Conservation (phyloP, 2,888 invertebrate genomes). For the Parnassius smintheus region DNA sequence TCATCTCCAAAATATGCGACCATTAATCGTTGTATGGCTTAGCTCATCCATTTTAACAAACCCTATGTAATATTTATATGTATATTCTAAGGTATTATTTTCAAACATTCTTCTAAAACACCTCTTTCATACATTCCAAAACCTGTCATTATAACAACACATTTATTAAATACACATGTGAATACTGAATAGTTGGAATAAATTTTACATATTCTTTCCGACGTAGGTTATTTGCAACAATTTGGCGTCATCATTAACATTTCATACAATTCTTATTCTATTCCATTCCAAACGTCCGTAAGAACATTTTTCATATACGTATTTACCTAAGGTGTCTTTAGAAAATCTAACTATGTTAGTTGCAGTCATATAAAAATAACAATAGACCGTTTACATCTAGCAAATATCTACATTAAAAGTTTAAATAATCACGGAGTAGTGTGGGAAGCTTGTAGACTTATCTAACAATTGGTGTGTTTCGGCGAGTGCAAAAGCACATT, state of each 20-base stretch:
- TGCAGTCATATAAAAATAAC: constrained; percentile 80
- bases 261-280: constrained; percentile 16
- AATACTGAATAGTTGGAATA: neutral
- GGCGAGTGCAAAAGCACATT: constrained; percentile 79
- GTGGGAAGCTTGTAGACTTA: constrained; percentile 72
- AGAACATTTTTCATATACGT: constrained; percentile 43
- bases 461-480: constrained; percentile 66
- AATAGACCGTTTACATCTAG: constrained; percentile 73
- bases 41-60: constrained; percentile 59
- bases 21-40: constrained; percentile 69
- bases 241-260: neutral
- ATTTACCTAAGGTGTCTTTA: constrained; percentile 68
- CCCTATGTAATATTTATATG: constrained; percentile 31
- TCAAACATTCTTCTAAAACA: constrained; percentile 32
- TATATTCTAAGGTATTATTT: constrained; percentile 33
- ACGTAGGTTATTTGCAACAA: neutral
- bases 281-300: constrained; percentile 33
- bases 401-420: constrained; percentile 73
- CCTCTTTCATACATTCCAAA: constrained; percentile 28
- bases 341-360: constrained; percentile 75
- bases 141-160: constrained; percentile 9
- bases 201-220: neutral
- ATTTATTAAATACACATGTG: neutral
- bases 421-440: constrained; percentile 62
- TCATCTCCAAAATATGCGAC: constrained; percentile 43